Evolutionary conservation across 1,140 invertebrate genomes (phyloP).

Genomic region (Eumeta japonica): DNA sequence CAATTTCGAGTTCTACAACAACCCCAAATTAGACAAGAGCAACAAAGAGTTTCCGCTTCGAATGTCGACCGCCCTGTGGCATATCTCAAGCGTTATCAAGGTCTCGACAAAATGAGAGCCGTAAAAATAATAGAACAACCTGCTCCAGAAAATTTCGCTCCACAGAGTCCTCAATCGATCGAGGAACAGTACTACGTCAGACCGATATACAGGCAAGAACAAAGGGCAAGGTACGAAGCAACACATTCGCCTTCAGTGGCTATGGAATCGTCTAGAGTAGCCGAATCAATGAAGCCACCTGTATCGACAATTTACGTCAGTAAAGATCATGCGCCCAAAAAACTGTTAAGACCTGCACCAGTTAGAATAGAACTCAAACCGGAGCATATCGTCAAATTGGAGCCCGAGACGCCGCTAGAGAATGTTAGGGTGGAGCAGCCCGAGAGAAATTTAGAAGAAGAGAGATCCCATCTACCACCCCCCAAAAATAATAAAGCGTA

Average conservation of each 20-base stretch:
- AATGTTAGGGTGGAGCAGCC: slow-evolving; percentile 18
- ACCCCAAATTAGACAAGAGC: slow-evolving; percentile 28
- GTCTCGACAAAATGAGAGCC: slow-evolving; percentile 30
- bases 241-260: slow-evolving; percentile 13
- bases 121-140: slow-evolving; percentile 33
- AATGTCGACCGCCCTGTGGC: slow-evolving; percentile 38
- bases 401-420: not conserved
- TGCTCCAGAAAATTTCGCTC: slow-evolving; percentile 20
- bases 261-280: slow-evolving; percentile 20
- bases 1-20: slow-evolving; percentile 38
- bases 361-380: too few species aligned
- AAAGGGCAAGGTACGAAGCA: slow-evolving; percentile 27
- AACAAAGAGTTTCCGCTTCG: slow-evolving; percentile 20
- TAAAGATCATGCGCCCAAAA: slow-evolving; percentile 37
- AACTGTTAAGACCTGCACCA: slow-evolving; percentile 13
- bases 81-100: slow-evolving; percentile 42
- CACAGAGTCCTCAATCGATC: slow-evolving; percentile 24
- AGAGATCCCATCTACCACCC: slow-evolving; percentile 42
- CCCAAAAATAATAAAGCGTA: slow-evolving; percentile 54
- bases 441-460: slow-evolving; percentile 28
- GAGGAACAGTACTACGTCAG: slow-evolving; percentile 40
- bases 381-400: too few species aligned
- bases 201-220: slow-evolving; percentile 31
- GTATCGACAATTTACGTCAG: slow-evolving; percentile 44
- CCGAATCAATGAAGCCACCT: slow-evolving; percentile 30